A percentile compares a stretch with the other conserved stretches of the same genome.
Conservation (phyloP, 2,113 vertebrate genomes). For the Sylvietta virens region DNA sequence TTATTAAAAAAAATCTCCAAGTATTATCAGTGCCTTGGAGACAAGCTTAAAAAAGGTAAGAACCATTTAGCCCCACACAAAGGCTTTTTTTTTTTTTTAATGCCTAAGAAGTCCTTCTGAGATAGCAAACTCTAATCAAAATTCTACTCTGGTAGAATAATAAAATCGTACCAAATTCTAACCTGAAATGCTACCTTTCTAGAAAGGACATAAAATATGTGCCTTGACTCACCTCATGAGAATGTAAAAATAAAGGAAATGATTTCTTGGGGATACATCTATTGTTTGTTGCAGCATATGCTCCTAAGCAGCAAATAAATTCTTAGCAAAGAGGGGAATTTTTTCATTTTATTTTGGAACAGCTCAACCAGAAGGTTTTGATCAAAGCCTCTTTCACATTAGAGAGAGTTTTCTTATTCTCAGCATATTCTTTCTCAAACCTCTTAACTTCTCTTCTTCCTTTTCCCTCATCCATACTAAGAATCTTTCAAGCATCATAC, state of each 20-base stretch:
- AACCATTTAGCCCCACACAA: background rate
- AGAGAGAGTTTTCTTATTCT: background rate
- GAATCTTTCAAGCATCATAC: background rate
- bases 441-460: background rate
- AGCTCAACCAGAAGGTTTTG: background rate
- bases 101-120: background rate
- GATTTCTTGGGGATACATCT: background rate
- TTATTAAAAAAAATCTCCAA: background rate
- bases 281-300: background rate
- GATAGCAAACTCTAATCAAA: background rate
- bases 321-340: background rate
- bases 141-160: background rate
- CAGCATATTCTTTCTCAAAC: background rate
- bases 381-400: background rate
- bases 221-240: background rate
- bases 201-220: background rate
- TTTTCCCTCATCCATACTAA: background rate
- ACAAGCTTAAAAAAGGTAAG: background rate
- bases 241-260: background rate
- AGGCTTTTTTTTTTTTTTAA: background rate
- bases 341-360: background rate
- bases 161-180: background rate
- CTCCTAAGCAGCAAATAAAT: background rate
- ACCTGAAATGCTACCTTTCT: background rate
- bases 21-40: background rate